A percentile compares a stretch with the other conserved stretches of the same genome.
Evolutionary conservation across 2,888 invertebrate species (phyloP).

Genomic region (Eremobia ochroleuca): DNA sequence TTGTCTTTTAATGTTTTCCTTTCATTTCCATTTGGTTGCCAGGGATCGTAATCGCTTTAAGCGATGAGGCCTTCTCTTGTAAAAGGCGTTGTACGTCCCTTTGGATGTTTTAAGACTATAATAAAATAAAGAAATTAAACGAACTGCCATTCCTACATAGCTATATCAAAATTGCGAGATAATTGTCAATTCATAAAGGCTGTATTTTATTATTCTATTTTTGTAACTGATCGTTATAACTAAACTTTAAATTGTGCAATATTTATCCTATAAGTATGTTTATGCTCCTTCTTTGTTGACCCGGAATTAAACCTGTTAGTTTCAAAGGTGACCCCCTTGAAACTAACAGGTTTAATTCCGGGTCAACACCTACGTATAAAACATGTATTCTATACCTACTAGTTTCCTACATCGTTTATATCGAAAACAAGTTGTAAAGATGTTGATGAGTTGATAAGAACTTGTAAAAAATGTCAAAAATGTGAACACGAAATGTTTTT

Average conservation of each 20-base stretch:
- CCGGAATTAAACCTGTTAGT: no score
- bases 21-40: conserved; percentile 13
- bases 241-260: neutral
- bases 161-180: neutral
- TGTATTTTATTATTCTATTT: neutral
- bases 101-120: conserved; percentile 2
- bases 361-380: neutral
- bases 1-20: conserved; percentile 26
- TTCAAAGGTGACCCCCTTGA: no score
- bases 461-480: neutral
- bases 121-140: neutral
- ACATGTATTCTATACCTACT: neutral
- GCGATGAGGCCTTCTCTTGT: neutral
- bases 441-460: no score
- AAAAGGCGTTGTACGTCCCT: neutral
- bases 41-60: neutral
- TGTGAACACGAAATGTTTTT: neutral
- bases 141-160: neutral
- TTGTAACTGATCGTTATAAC: neutral
- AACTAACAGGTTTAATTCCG: neutral
- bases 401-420: neutral
- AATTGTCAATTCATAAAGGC: neutral
- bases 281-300: no score
- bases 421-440: neutral
- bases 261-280: no score